These are phyloP conservation scores for Tachysurus fulvidraco DNA, from an alignment of 2,113 vertebrate species.

Conservation along the genomic window DNA sequence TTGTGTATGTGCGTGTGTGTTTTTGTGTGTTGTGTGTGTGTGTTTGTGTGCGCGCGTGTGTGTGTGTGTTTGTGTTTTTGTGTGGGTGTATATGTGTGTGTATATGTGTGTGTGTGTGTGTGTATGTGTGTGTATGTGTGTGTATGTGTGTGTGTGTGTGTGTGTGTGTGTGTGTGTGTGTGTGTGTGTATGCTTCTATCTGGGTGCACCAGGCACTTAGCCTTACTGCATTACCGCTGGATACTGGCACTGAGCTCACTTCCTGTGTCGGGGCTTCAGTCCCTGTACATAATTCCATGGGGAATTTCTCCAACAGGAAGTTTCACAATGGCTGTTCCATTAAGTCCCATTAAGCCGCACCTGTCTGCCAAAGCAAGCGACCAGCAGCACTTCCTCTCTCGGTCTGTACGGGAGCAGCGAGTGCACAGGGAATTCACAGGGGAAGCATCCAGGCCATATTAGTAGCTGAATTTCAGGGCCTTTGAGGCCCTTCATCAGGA, in stretches of 20 bases:
- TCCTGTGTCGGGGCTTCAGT: constrained; percentile 63
- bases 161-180: not conserved
- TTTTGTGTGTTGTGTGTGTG: no score
- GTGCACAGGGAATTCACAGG: constrained; percentile 43
- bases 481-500: constrained; percentile 46
- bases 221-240: constrained; percentile 54
- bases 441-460: constrained; percentile 27
- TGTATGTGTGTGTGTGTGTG: not conserved
- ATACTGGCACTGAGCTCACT: constrained; percentile 68
- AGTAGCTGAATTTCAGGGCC: constrained; percentile 31
- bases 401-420: constrained; percentile 36
- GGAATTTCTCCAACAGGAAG: constrained; percentile 68
- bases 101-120: no score
- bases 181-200: not conserved
- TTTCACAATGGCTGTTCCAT: constrained; percentile 66
- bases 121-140: no score
- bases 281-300: constrained; percentile 62
- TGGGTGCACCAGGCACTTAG: constrained; percentile 28
- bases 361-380: constrained; percentile 57
- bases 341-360: constrained; percentile 46
- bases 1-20: no score
- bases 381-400: constrained; percentile 52
- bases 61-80: no score
- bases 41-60: no score
- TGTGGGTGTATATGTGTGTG: no score